These are phyloP conservation scores for Lamellibrachia luymesi DNA, from an alignment of 1,140 invertebrate species.

Conservation along the genomic window DNA sequence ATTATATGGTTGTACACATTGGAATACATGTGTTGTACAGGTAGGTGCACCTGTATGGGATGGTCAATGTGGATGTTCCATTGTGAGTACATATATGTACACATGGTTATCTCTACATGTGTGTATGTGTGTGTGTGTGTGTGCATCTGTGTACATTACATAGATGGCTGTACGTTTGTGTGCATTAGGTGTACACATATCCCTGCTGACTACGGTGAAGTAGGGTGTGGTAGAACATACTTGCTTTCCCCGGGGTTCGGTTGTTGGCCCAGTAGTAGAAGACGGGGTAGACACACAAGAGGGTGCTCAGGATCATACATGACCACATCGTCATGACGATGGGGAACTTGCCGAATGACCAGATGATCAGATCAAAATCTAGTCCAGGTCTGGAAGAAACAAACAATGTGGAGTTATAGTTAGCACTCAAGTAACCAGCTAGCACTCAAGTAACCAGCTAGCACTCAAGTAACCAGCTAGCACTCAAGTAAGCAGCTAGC, in stretches of 20 bases:
- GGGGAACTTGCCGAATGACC: conserved; percentile 63
- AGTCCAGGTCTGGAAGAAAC: conserved; percentile 58
- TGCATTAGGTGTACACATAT: neutral
- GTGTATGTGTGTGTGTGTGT: neutral
- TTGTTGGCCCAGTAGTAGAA: conserved; percentile 62
- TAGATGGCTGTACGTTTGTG: neutral
- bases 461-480: neutral
- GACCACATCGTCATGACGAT: conserved; percentile 63
- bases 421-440: neutral
- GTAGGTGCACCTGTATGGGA: neutral
- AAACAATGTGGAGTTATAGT: neutral
- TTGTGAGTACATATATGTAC: neutral
- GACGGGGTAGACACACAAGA: conserved; percentile 59
- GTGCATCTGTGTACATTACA: too few relatives aligned
- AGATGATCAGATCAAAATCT: conserved; percentile 61
- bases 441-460: neutral
- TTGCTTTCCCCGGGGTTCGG: conserved; percentile 2
- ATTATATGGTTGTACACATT: neutral
- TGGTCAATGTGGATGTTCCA: too few relatives aligned
- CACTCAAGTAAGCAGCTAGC: neutral
- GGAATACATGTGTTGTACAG: neutral
- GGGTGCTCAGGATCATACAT: conserved; percentile 59
- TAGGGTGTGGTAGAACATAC: neutral
- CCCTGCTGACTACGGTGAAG: neutral
- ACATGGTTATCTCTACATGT: neutral